Evolutionary conservation across 2,797 vertebrate species (phyloP).

Genomic region (Gymnoscopelus braueri): DNA sequence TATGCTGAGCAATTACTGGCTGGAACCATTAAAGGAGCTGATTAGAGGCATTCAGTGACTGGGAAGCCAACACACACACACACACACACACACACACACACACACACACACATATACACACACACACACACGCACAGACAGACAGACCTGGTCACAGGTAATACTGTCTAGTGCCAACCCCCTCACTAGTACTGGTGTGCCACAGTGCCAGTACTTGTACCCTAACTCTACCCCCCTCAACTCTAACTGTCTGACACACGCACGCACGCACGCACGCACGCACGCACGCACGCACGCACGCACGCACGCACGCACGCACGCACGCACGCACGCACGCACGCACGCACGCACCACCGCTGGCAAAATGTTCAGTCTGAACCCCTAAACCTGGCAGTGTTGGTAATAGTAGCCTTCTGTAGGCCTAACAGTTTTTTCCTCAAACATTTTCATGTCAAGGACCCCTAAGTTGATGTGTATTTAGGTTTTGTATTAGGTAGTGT

Average conservation of each 20-base stretch:
- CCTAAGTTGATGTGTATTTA: too few relatives aligned
- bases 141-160: conserved; percentile 65
- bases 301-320: conserved; percentile 13
- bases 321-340: conserved; percentile 30
- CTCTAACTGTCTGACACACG: too few relatives aligned
- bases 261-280: conserved; percentile 18
- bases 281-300: conserved; percentile 31
- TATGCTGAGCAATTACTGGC: conserved; percentile 87
- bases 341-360: background rate
- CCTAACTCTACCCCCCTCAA: too few relatives aligned
- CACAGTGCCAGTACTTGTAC: too few relatives aligned
- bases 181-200: too few relatives aligned
- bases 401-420: too few relatives aligned
- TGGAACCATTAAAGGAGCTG: conserved; percentile 87
- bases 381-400: too few relatives aligned
- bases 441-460: too few relatives aligned
- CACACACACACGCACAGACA: conserved; percentile 45
- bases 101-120: conserved; percentile 8
- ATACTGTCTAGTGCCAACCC: conserved; percentile 47
- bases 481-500: too few relatives aligned
- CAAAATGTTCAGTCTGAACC: too few relatives aligned
- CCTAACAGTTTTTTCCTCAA: too few relatives aligned
- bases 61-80: conserved; percentile 59
- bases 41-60: conserved; percentile 81
- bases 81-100: background rate